Percentiles rank a stretch among this genome's conserved stretches.
Evolutionary conservation across 2,113 vertebrate genomes (phyloP).

Genomic region (Ciconia boyciana): DNA sequence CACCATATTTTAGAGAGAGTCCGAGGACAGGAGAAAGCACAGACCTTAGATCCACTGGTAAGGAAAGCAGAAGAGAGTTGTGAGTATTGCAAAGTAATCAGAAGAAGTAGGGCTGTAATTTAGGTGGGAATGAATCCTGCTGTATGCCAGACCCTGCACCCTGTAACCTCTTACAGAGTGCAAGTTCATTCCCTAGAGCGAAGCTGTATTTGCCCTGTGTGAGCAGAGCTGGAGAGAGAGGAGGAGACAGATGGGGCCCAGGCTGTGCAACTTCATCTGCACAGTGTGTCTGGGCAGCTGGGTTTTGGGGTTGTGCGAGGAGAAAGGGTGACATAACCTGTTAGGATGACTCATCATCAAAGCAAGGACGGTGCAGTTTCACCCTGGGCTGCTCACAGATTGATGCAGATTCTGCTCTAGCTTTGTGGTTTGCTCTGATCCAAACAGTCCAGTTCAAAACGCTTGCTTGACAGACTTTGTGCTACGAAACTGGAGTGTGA

Average conservation of each 20-base stretch:
- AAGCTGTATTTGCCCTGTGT: background rate
- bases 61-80: background rate
- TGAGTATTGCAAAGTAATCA: background rate
- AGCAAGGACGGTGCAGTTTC: background rate
- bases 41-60: background rate
- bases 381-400: background rate
- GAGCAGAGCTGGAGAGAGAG: background rate
- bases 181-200: background rate
- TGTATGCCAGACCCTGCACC: background rate
- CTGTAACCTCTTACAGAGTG: background rate
- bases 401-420: background rate
- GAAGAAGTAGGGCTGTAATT: background rate
- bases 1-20: rapidly evolving
- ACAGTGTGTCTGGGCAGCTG: background rate
- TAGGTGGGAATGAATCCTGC: background rate
- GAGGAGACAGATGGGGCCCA: background rate
- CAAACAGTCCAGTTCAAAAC: background rate
- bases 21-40: background rate
- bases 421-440: background rate
- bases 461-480: background rate
- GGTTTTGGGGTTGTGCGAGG: background rate
- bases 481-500: background rate
- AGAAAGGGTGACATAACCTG: background rate
- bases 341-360: background rate
- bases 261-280: rapidly evolving